Base-by-base conservation (phyloP, 2,888 invertebrate species). In the Minunthozetes semirufus region DNA sequence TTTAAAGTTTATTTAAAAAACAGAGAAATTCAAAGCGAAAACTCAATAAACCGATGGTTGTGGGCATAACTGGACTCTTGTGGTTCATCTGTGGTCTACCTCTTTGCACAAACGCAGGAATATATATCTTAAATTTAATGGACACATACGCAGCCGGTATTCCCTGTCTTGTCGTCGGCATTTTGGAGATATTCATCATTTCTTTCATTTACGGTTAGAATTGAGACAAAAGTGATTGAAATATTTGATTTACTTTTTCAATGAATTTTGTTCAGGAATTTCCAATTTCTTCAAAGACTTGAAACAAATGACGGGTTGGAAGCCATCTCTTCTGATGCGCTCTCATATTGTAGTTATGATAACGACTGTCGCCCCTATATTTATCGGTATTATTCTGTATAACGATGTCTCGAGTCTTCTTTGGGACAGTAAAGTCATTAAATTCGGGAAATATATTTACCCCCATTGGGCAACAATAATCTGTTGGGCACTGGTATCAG, bases 141-240 rank as follows among this genome's bases (percentile, higher is more conserved):
- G 78, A 79, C 66, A 74, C 38, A 3, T 79, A 78, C 38, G 76
- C 79, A 1, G 78, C 78, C 8, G 79, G 79, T 1, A 77, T 78
- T 76, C 79, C 79, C 0, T 79, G 77, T 42, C 72, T 79, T 0
- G 59, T 78, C 1, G 78, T 78, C 11, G 79, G 77, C 9, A 59
- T 78, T 3, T 17, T 75, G 9, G 79, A 79, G 68, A 73, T 76
- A 3, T 74, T 78, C 15, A 76, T 79, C 15, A 53, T 79, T 9
- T 74, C 77, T 22, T 78, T 76, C 22, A 72, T 78, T 50, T 79
- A 79, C 53, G 79, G 79, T 78, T 76, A 77, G 42, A 29, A 27
- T 50, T 56, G n/a, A 11, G 1, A 33, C 13, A 59, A 19, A 22
- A 25, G 13, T 27, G 1, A 27, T 5, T 4, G 0, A 48, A 17